These are phyloP conservation scores for Leptobrachium leishanense DNA, from an alignment of 2,113 vertebrate species.

Conservation along the genomic window DNA sequence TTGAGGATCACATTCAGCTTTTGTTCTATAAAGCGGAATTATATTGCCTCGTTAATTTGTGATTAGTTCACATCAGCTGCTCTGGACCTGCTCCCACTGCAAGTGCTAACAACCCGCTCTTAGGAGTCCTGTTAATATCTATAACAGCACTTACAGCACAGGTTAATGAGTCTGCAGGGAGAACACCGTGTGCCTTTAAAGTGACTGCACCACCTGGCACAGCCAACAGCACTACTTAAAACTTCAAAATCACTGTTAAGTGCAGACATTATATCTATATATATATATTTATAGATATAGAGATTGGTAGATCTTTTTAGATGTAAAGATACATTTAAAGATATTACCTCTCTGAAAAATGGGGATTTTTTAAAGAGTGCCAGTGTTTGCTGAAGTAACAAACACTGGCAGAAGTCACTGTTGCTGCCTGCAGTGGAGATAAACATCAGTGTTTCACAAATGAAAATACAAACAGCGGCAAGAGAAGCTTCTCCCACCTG, in stretches of 20 bases:
- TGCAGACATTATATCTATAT: too few species aligned
- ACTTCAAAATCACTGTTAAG: neutral
- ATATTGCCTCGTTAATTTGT: constrained; percentile 41
- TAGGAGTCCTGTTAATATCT: constrained; percentile 17
- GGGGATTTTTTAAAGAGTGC: too few species aligned
- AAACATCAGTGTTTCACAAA: too few species aligned
- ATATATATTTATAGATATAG: too few species aligned
- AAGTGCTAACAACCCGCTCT: constrained; percentile 35
- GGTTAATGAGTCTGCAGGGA: constrained; percentile 35
- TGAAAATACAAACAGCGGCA: too few species aligned
- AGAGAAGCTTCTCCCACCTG: too few species aligned
- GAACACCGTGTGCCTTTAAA: constrained; percentile 17
- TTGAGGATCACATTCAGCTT: constrained; percentile 28
- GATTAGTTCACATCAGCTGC: constrained; percentile 39
- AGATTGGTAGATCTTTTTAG: too few species aligned
- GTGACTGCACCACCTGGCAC: constrained; percentile 9
- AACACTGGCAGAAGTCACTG: too few species aligned
- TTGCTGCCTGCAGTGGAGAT: too few species aligned
- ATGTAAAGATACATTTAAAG: too few species aligned
- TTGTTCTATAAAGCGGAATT: constrained; percentile 33
- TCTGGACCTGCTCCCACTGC: constrained; percentile 11
- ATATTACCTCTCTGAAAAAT: too few species aligned
- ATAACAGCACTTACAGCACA: constrained; percentile 12
- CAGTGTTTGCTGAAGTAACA: too few species aligned
- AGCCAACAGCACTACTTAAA: constrained; percentile 13